Conservation (phyloP, 2,113 vertebrate species). For the Nipponia nippon region DNA sequence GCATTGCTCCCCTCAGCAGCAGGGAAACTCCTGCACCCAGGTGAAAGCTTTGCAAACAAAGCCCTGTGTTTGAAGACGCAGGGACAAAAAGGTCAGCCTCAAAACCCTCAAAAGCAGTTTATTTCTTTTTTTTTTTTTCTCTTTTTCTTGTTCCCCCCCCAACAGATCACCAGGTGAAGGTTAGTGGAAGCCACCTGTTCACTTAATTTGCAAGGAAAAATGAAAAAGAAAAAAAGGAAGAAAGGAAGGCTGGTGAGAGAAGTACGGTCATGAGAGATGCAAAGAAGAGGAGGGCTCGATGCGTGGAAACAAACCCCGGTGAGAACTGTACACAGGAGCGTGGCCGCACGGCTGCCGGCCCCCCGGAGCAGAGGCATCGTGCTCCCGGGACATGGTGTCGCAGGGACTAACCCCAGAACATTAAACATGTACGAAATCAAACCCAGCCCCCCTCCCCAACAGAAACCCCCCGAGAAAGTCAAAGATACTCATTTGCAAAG, state of each 20-base stretch:
- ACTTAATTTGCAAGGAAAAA: background rate
- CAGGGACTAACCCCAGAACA: background rate
- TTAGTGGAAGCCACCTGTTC: background rate
- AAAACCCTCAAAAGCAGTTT: conserved; percentile 10
- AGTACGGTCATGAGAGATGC: background rate
- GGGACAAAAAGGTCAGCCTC: background rate
- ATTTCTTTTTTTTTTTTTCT: background rate
- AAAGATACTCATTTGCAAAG: background rate
- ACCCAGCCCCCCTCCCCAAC: background rate
- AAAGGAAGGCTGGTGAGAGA: background rate
- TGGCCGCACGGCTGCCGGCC: background rate
- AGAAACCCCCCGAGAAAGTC: background rate
- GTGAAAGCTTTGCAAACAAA: background rate
- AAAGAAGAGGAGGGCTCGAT: background rate
- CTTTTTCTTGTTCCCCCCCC: background rate
- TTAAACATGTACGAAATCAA: background rate
- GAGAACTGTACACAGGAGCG: conserved; percentile 13
- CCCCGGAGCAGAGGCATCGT: background rate
- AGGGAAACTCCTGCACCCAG: background rate
- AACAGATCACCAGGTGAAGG: background rate
- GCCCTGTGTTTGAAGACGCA: background rate
- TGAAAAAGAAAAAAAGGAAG: background rate
- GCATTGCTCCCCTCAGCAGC: background rate
- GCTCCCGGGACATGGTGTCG: fast-evolving
- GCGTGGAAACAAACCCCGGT: background rate